Evolutionary conservation across 2,797 vertebrate species (phyloP), one percentile per base, ranked within the genome.

Genomic region (Sebastes reedi): DNA sequence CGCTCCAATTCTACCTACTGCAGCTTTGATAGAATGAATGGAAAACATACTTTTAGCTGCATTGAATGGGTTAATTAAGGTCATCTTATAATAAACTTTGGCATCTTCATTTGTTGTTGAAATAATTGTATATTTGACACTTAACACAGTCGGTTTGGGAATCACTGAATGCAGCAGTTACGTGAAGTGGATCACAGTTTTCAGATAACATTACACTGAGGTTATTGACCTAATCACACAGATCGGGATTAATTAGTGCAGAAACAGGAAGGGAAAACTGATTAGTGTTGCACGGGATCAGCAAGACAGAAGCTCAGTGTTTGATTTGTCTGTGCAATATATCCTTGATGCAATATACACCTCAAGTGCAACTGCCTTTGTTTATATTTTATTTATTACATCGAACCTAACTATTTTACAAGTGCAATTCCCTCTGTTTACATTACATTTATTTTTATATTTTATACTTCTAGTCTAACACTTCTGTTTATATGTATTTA

Each of bases 381-480:
- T 39, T 39, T 13, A 39, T 0, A 39, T 39, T 39, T 5, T 39
- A 39, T 39, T 39, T 39, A 39, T 14, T 39, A 13, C 12, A 13
- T 39, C 12, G 0, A 39, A 1, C 12, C 0, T 39, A 39, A 0
- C 36, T 39, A 39, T 39, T 14, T 14, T 39, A 39, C 36, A 39
- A 39, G 2, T 39, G 36, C 36, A 39, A 39, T 39, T 39, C 2
- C 36, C 5, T 39, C 12, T 39, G 36, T 39, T 39, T 39, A 39
- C 36, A 39, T 39, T 14, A 39, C 36, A 39, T 39, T 2, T 39
- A 39, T 13, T 39, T 39, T 39, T 14, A 39, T 39, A 14, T 39
- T 39, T 39, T 39, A 39, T 39, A 36, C 34, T 36, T 36, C 12
- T 39, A 13, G 36, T 39, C 0, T 39, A 39, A 39, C 12, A 39